A percentile compares a stretch with the other conserved stretches of the same genome.
phyloP scores from a whole-genome alignment of 2,888 invertebrate species.

The Cancer borealis region DNA sequence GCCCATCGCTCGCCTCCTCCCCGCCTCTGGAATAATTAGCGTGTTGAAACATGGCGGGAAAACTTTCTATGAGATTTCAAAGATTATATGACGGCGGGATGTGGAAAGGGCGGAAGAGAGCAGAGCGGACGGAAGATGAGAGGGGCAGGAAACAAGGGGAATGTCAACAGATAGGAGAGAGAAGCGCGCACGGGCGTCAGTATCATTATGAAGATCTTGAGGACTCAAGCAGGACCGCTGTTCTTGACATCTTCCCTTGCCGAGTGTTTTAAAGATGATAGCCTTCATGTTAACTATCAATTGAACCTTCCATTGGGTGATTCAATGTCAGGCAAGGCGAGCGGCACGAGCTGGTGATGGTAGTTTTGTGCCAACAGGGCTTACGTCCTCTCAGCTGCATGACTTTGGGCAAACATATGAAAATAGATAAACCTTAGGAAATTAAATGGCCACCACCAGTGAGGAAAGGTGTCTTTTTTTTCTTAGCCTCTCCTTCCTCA shows the following conservation, averaged over 20 bases:
- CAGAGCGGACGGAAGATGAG: background rate
- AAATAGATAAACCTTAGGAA: background rate
- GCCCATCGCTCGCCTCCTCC: background rate
- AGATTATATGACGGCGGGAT: background rate
- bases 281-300: background rate
- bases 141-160: background rate
- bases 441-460: background rate
- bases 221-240: background rate
- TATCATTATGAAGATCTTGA: background rate
- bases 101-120: constrained; percentile 4
- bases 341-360: background rate
- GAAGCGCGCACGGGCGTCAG: background rate
- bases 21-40: background rate
- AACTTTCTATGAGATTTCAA: constrained; percentile 39
- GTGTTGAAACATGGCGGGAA: background rate
- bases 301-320: background rate
- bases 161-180: background rate
- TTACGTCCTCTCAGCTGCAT: background rate
- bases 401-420: background rate
- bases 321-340: background rate
- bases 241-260: background rate
- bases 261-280: background rate
- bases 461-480: background rate
- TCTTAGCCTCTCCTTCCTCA: background rate
- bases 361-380: background rate